Conservation (phyloP, 2,113 vertebrate species). For the Okapia johnstoni region DNA sequence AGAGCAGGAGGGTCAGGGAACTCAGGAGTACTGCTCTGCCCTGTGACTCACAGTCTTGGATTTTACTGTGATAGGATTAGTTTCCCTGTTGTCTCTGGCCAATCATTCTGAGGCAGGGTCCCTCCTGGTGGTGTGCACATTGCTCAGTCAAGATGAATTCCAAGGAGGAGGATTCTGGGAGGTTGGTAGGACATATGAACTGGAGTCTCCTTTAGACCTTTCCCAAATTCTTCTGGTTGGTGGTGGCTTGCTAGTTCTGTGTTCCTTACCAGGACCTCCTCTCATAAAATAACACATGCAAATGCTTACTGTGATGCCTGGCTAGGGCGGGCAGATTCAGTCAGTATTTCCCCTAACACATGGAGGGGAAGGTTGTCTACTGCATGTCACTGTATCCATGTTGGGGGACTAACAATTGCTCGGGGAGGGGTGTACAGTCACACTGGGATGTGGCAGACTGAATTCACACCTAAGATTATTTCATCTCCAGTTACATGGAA, state of each 20-base stretch:
- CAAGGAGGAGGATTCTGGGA: background rate
- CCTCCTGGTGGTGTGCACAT: background rate
- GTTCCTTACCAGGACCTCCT: background rate
- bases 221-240: background rate
- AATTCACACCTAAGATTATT: background rate
- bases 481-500: background rate
- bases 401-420: background rate
- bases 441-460: fast-evolving
- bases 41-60: background rate
- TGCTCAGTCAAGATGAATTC: background rate
- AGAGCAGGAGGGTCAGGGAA: background rate
- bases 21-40: background rate
- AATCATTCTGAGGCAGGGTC: background rate
- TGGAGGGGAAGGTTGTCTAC: background rate
- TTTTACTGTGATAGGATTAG: background rate
- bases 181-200: background rate
- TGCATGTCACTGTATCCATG: background rate
- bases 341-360: background rate
- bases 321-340: background rate
- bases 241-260: background rate
- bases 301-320: background rate
- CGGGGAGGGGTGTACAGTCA: fast-evolving
- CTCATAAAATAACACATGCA: background rate
- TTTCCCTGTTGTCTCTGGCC: background rate
- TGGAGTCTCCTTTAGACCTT: background rate